Evolutionary conservation across 2,888 invertebrate genomes (phyloP).

Genomic region (Melinaea marsaeus): DNA sequence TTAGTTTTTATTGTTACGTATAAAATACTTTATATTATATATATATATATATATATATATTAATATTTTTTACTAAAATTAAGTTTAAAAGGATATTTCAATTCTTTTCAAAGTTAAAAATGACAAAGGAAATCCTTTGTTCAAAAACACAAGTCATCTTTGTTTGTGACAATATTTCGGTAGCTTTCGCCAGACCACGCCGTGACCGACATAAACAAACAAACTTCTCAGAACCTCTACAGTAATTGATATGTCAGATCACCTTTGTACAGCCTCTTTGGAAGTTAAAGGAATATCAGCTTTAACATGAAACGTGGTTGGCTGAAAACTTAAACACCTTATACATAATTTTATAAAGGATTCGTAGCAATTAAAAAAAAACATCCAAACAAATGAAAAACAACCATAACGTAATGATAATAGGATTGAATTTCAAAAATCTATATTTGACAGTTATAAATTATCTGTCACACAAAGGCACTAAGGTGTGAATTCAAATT

Average conservation of each 20-base stretch:
- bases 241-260: conserved; percentile 5
- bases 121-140: background rate
- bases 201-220: conserved; percentile 7
- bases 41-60: too few species aligned
- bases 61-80: too few species aligned
- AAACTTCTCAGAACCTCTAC: background rate
- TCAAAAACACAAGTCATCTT: background rate
- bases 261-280: conserved; percentile 1
- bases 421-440: conserved; percentile 3
- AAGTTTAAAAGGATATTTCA: too few species aligned
- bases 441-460: conserved; percentile 23
- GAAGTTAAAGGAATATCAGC: background rate
- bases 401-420: background rate
- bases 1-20: too few species aligned
- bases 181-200: conserved; percentile 15
- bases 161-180: conserved; percentile 7
- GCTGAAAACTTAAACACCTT: background rate
- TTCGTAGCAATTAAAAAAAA: conserved; percentile 1
- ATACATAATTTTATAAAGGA: background rate
- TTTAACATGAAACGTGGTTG: background rate
- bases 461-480: conserved; percentile 36
- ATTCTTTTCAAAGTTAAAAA: too few species aligned
- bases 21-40: too few species aligned
- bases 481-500: conserved; percentile 41
- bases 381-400: background rate